These are phyloP conservation scores for Pyrrhopygopsis socrates DNA, from an alignment of 2,888 invertebrate species.

Conservation along the genomic window DNA sequence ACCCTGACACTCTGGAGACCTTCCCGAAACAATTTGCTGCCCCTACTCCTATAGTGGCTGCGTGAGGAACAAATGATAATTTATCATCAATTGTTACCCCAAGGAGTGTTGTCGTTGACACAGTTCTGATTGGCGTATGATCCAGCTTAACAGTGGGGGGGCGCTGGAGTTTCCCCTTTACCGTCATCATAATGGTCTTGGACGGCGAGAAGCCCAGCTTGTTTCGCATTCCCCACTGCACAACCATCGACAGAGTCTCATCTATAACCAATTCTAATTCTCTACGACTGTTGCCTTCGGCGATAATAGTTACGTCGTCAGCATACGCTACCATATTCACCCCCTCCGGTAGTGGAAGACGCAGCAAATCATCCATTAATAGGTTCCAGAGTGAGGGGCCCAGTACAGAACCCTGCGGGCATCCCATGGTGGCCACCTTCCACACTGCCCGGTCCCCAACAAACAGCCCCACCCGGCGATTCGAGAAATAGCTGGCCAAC, in stretches of 20 bases:
- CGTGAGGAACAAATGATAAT: slow-evolving; percentile 58
- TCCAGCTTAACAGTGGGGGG: slow-evolving; percentile 35
- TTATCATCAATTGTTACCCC: slow-evolving; percentile 74
- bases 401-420: slow-evolving; percentile 56
- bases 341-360: slow-evolving; percentile 8
- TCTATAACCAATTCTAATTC: background rate
- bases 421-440: slow-evolving; percentile 67
- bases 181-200: slow-evolving; percentile 73
- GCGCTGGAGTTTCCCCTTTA: slow-evolving; percentile 56
- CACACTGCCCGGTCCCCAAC: slow-evolving; percentile 11
- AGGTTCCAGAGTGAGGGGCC: slow-evolving; percentile 54
- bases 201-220: slow-evolving; percentile 73
- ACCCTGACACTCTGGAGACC: slow-evolving; percentile 82
- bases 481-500: slow-evolving; percentile 81
- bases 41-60: slow-evolving; percentile 38
- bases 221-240: slow-evolving; percentile 33
- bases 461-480: slow-evolving; percentile 42
- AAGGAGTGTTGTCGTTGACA: slow-evolving; percentile 4
- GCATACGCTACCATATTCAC: slow-evolving; percentile 33
- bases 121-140: slow-evolving; percentile 48
- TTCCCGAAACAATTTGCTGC: slow-evolving; percentile 56
- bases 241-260: background rate
- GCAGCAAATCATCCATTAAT: slow-evolving; percentile 37
- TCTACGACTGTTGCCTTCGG: background rate
- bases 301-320: slow-evolving; percentile 10